Conservation (phyloP, 2,888 invertebrate species). For the Ochropacha duplaris region DNA sequence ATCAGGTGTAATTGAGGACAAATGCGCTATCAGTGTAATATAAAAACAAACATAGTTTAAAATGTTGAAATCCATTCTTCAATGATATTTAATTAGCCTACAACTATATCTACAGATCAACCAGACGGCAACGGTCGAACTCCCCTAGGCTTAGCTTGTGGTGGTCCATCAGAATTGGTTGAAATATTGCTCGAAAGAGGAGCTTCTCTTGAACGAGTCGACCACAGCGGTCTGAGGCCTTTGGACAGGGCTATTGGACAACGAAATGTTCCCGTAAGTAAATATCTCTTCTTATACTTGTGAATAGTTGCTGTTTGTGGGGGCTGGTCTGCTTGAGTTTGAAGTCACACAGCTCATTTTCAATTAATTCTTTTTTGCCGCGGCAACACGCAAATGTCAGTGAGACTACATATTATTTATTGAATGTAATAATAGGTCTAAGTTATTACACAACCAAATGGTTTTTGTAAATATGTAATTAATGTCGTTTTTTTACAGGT, state of each 20-base stretch:
- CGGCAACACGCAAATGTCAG: too few species aligned
- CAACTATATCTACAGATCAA: conserved; percentile 72
- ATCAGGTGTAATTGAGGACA: too few species aligned
- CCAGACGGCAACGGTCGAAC: conserved; percentile 94
- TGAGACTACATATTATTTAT: too few species aligned
- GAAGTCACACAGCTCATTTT: too few species aligned
- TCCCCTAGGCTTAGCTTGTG: conserved; percentile 93
- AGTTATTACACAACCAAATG: too few species aligned
- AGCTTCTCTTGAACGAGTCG: conserved; percentile 95
- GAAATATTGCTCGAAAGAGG: conserved; percentile 94
- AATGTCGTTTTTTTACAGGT: conserved; percentile 83
- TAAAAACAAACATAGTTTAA: too few species aligned
- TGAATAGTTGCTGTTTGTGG: background rate
- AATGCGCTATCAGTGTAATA: too few species aligned
- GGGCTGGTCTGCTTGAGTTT: background rate
- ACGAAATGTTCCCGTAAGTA: conserved; percentile 88
- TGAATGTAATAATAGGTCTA: too few species aligned
- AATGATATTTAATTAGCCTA: too few species aligned
- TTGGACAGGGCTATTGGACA: conserved; percentile 96
- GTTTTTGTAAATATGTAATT: too few species aligned
- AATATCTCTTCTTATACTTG: background rate
- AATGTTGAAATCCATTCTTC: too few species aligned
- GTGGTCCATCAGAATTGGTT: conserved; percentile 87
- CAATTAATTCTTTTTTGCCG: too few species aligned
- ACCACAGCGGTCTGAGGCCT: conserved; percentile 95